Base-by-base conservation (phyloP, 2,113 vertebrate genomes). In the Octodon degus region DNA sequence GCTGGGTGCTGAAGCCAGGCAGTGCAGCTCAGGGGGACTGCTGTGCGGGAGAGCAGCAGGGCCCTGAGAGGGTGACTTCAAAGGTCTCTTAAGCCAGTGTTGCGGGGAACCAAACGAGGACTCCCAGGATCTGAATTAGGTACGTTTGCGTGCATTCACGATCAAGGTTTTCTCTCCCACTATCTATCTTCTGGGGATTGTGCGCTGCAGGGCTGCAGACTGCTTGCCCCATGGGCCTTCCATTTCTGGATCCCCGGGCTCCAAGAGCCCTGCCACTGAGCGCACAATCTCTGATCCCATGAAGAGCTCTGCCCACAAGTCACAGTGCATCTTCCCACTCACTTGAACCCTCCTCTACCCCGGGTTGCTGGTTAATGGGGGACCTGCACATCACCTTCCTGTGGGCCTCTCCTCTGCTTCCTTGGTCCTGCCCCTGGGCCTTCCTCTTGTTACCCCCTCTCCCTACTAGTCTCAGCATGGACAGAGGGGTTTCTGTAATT, bases 21-120 rank as follows among this genome's bases (percentile, higher is more conserved):
- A 2, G 7, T 14, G 32, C 0, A 3, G 32, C 1, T 30, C 80
- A 27, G 0, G 19, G 9, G 85, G 76, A n/a, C 37, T 0, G 4
- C 12, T 0, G 25, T 7, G 22, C 77, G 6, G 3, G 27, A 2
- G 37, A 37, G 70, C 20, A 72, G 47, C n/a, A 8, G 13, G 22
- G 9, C 12, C 12, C 32, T 0, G 9, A 0, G 53, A 79, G 62
- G n/a, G 37, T 34, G 55, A 81, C 40, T 5, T 58, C 87, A 17
- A 30, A 80, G 93, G 12, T n/a, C 25, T 32, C 79, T 20, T 30
- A n/a, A 40, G 16, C 16, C 80, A 0, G 4, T 10, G 50, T 27
- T 43, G 37, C 40, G 0, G 5, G 22, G 0, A 2, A 60, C 40
- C 19, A 24, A 2, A 24, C 0, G 88, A 76, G 65, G 19, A 60